Percentiles rank a stretch among this genome's conserved stretches.
These are phyloP conservation scores for Drosophila navojoa DNA, from an alignment of 1,140 invertebrate genomes.

Conservation along the genomic window DNA sequence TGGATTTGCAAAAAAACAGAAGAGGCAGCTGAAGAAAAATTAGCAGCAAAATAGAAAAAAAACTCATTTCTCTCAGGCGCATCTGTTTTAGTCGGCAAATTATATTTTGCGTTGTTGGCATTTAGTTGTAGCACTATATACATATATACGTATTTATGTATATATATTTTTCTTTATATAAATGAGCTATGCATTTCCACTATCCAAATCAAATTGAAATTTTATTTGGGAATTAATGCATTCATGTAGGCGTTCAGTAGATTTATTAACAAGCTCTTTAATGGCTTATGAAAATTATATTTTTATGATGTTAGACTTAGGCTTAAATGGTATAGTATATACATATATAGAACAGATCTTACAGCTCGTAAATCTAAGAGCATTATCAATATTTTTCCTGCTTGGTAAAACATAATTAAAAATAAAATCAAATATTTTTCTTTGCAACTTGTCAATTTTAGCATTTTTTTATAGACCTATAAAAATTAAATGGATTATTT, in stretches of 20 bases:
- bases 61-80: constrained; percentile 52
- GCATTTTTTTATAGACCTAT: too few species aligned
- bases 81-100: constrained; percentile 51
- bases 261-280: not conserved
- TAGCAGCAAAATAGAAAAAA: constrained; percentile 11
- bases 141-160: constrained; percentile 10
- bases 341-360: not conserved
- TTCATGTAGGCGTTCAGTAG: constrained; percentile 10
- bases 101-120: constrained; percentile 78
- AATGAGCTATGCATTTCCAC: not conserved
- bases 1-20: constrained; percentile 43
- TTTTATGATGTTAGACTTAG: not conserved
- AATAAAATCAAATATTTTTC: too few species aligned
- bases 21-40: constrained; percentile 30
- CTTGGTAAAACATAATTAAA: too few species aligned
- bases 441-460: too few species aligned
- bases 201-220: constrained; percentile 11
- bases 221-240: constrained; percentile 15
- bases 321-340: too few species aligned
- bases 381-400: not conserved
- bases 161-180: constrained; percentile 14
- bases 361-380: not conserved
- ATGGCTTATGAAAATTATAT: not conserved
- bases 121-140: constrained; percentile 43
- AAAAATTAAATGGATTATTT: too few species aligned